phyloP scores from a whole-genome alignment of 2,797 vertebrate genomes.

The Lophura swinhoii region DNA sequence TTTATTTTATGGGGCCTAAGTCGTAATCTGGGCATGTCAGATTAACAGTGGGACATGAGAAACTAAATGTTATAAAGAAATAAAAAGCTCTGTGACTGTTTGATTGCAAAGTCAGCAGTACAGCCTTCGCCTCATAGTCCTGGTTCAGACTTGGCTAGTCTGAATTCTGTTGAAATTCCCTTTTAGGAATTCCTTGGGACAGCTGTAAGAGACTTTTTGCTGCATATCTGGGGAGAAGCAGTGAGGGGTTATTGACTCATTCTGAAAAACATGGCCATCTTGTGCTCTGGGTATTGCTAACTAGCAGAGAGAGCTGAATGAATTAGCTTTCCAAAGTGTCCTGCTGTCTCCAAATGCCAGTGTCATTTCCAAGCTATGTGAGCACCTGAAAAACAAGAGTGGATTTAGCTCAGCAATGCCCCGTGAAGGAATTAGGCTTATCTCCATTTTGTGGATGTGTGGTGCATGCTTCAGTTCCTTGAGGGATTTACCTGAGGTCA shows the following conservation, averaged over 20 bases:
- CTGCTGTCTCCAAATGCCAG: not conserved
- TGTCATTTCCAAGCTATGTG: not conserved
- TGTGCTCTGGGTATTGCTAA: not conserved
- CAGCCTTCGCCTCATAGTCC: not conserved
- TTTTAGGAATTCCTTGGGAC: not conserved
- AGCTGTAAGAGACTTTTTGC: not conserved
- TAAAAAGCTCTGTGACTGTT: not conserved
- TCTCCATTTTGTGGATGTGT: not conserved
- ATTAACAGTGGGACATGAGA: not conserved
- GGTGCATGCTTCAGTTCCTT: not conserved
- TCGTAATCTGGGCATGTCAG: not conserved
- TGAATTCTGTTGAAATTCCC: not conserved
- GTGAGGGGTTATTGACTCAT: not conserved
- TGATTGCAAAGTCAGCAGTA: not conserved
- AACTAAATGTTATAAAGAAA: not conserved
- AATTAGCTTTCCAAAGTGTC: not conserved
- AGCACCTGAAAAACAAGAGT: conserved; percentile 1
- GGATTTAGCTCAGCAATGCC: not conserved
- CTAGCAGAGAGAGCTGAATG: not conserved
- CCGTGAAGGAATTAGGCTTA: conserved; percentile 7
- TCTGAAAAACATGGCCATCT: not conserved
- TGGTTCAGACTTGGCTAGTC: not conserved
- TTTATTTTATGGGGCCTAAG: not conserved
- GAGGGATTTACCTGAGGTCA: conserved; percentile 6
- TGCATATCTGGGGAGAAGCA: not conserved